Conservation (phyloP, 2,113 vertebrate species). For the Egretta garzetta region DNA sequence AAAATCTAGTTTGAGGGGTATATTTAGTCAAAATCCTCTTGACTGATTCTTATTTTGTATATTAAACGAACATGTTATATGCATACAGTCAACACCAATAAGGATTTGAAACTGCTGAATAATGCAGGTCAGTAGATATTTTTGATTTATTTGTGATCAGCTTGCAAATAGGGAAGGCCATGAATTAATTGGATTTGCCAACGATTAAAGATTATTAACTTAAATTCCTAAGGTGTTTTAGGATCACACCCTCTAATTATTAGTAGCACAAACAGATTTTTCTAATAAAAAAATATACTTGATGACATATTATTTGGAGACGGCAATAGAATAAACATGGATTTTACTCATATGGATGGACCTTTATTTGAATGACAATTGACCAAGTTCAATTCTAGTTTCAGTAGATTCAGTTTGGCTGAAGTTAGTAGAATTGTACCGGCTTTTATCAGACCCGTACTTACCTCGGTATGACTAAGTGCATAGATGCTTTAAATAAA, state of each 20-base stretch:
- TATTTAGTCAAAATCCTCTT: background rate
- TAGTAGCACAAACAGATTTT: background rate
- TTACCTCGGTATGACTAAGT: background rate
- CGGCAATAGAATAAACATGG: background rate
- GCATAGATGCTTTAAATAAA: slow-evolving; percentile 66
- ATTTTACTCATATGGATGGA: background rate
- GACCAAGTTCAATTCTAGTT: background rate
- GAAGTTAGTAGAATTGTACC: background rate
- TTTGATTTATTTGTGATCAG: background rate
- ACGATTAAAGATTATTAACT: background rate
- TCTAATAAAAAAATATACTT: background rate
- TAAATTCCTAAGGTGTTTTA: background rate
- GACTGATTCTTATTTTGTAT: background rate
- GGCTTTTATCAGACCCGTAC: background rate
- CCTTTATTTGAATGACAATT: background rate
- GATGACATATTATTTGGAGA: background rate
- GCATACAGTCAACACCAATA: background rate
- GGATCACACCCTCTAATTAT: background rate
- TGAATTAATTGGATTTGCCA: background rate
- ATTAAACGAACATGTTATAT: background rate
- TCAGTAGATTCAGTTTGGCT: background rate
- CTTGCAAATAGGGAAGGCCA: background rate
- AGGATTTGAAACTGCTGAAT: background rate
- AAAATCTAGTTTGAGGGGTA: background rate
- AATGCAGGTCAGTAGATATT: background rate